Percentiles rank a stretch among this genome's conserved stretches.
These are phyloP conservation scores for Deladenus siricidicola DNA, from an alignment of 2,888 invertebrate species.

Conservation along the genomic window DNA sequence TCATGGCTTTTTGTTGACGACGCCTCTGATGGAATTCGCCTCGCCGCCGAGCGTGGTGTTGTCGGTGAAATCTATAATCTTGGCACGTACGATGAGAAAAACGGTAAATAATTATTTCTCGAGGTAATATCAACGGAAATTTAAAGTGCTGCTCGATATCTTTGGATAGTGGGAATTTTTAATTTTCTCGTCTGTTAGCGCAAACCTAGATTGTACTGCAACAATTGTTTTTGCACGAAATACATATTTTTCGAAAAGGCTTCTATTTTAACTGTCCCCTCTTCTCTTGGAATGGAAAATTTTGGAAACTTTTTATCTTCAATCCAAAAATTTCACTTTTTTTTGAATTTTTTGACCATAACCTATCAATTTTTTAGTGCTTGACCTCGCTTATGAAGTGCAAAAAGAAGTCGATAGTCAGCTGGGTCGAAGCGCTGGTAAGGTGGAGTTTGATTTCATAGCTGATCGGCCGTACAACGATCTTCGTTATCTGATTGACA, in stretches of 20 bases:
- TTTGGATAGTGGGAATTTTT: too few relatives aligned
- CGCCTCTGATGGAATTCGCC: slow-evolving; percentile 44
- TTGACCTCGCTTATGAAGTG: slow-evolving; percentile 42
- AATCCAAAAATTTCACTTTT: too few relatives aligned
- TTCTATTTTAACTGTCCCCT: too few relatives aligned
- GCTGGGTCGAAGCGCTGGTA: slow-evolving; percentile 26
- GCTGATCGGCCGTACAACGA: slow-evolving; percentile 52
- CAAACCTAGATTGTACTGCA: too few relatives aligned
- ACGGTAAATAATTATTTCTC: too few relatives aligned
- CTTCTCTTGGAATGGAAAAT: too few relatives aligned
- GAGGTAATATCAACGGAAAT: too few relatives aligned
- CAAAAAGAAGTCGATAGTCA: slow-evolving; percentile 48
- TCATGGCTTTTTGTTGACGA: slow-evolving; percentile 52
- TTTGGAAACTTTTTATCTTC: too few relatives aligned
- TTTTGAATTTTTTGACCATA: too few relatives aligned
- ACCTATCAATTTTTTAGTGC: slow-evolving; percentile 38
- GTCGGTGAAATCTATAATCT: slow-evolving; percentile 50
- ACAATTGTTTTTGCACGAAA: slow-evolving; percentile 6
- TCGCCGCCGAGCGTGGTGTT: slow-evolving; percentile 37
- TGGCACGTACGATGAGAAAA: slow-evolving; percentile 50
- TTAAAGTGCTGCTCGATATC: too few relatives aligned
- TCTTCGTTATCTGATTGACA: slow-evolving; percentile 48
- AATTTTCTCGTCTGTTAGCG: too few relatives aligned
- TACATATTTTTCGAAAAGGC: too few relatives aligned
- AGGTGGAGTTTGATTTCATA: slow-evolving; percentile 40